phyloP scores from a whole-genome alignment of 1,140 invertebrate species.

The Harlomillsia oculata region DNA sequence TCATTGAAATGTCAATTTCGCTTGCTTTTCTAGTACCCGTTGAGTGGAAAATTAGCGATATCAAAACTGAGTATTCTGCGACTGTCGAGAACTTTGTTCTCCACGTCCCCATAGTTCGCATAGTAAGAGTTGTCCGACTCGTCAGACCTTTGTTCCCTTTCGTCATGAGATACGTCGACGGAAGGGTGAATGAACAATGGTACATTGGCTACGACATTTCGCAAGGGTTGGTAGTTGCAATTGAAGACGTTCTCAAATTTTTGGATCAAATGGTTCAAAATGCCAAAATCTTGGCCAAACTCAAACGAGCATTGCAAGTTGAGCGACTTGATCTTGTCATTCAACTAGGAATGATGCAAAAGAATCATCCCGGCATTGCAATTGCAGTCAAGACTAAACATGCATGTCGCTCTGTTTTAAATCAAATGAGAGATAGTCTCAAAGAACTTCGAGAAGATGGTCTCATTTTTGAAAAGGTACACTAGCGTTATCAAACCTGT shows the following conservation, averaged over 20 bases:
- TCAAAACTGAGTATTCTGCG: not conserved
- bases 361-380: conserved; percentile 43
- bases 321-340: conserved; percentile 19
- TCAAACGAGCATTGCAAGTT: conserved; percentile 17
- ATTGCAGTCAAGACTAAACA: conserved; percentile 45
- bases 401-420: conserved; percentile 43
- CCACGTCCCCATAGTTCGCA: too few species aligned
- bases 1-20: conserved; percentile 2
- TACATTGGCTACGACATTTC: conserved; percentile 35
- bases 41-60: not conserved
- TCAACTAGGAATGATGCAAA: conserved; percentile 38
- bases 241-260: conserved; percentile 49
- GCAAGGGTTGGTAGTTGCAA: conserved; percentile 49
- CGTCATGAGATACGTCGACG: conserved; percentile 37
- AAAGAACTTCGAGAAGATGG: conserved; percentile 40
- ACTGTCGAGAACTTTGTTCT: not conserved
- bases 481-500: not conserved
- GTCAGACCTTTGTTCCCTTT: conserved; percentile 17
- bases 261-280: conserved; percentile 49
- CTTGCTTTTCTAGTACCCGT: not conserved
- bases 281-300: conserved; percentile 17
- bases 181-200: conserved; percentile 21
- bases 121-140: conserved; percentile 8
- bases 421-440: conserved; percentile 40
- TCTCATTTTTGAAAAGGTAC: conserved; percentile 5